phyloP scores from a whole-genome alignment of 2,797 vertebrate species.

The Clarias pachynema region DNA sequence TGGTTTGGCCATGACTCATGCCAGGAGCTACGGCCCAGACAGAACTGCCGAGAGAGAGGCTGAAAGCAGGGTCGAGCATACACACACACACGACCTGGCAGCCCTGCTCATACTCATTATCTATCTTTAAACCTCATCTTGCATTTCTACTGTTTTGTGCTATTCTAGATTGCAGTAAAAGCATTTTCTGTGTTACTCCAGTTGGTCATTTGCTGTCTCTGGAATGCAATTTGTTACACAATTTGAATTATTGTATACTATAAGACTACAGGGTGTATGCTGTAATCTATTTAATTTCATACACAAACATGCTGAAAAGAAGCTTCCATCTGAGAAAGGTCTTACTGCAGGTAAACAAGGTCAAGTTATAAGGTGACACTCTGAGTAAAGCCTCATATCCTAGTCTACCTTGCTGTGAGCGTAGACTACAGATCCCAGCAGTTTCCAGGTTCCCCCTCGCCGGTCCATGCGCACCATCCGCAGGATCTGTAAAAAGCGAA shows the following conservation, averaged over 20 bases:
- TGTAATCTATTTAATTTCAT: neutral
- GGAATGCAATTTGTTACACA: conserved; percentile 5
- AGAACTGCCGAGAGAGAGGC: conserved; percentile 42
- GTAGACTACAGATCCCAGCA: conserved; percentile 96
- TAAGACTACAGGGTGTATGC: neutral
- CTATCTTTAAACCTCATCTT: conserved; percentile 4
- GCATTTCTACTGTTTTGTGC: conserved; percentile 20
- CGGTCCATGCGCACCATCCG: conserved; percentile 99
- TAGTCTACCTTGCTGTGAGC: conserved; percentile 94
- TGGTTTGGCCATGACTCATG: conserved; percentile 52
- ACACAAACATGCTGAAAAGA: conserved; percentile 15
- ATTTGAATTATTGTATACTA: neutral
- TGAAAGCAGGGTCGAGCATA: conserved; percentile 52
- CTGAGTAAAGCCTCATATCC: neutral
- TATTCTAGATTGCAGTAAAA: neutral
- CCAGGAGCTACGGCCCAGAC: conserved; percentile 50
- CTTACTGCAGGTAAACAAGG: neutral
- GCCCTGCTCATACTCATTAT: conserved; percentile 27
- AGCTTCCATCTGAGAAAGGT: neutral
- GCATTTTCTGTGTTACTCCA: neutral
- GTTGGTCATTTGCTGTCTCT: conserved; percentile 18
- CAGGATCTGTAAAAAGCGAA: conserved; percentile 96
- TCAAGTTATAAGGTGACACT: neutral
- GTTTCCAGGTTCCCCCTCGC: conserved; percentile 96
- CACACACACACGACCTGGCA: conserved; percentile 35